Evolutionary conservation across 2,113 vertebrate species (phyloP).

Genomic region (Xiphophorus hellerii): DNA sequence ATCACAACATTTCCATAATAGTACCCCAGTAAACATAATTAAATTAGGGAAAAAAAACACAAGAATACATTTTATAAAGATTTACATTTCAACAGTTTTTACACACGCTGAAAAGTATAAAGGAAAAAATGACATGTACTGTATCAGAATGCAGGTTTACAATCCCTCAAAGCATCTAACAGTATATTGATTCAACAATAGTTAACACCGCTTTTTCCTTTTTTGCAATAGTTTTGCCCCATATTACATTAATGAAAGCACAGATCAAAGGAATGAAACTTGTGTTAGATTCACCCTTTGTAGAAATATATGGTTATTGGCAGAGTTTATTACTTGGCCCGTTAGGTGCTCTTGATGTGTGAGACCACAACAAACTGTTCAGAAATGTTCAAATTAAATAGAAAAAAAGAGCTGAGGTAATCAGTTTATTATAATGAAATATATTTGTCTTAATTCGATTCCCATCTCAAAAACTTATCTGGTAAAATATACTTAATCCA

Average conservation of each 20-base stretch:
- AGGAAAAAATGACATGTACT: background rate
- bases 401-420: no score
- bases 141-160: background rate
- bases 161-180: background rate
- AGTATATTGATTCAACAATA: conserved; percentile 3
- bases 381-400: background rate
- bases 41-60: background rate
- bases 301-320: conserved; percentile 30
- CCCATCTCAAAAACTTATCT: background rate
- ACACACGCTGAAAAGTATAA: conserved; percentile 2
- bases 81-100: conserved; percentile 7
- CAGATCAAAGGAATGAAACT: conserved; percentile 55
- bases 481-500: background rate
- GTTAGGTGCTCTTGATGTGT: conserved; percentile 1
- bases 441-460: background rate
- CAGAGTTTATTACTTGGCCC: conserved; percentile 14
- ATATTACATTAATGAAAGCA: conserved; percentile 41
- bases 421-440: background rate
- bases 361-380: conserved; percentile 26
- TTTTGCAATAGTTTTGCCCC: no score
- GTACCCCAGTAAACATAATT: conserved; percentile 1
- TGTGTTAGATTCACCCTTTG: conserved; percentile 23
- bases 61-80: background rate
- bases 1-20: conserved; percentile 19
- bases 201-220: background rate